phyloP scores from a whole-genome alignment of 2,888 invertebrate species.

The Hecatera dysodea region DNA sequence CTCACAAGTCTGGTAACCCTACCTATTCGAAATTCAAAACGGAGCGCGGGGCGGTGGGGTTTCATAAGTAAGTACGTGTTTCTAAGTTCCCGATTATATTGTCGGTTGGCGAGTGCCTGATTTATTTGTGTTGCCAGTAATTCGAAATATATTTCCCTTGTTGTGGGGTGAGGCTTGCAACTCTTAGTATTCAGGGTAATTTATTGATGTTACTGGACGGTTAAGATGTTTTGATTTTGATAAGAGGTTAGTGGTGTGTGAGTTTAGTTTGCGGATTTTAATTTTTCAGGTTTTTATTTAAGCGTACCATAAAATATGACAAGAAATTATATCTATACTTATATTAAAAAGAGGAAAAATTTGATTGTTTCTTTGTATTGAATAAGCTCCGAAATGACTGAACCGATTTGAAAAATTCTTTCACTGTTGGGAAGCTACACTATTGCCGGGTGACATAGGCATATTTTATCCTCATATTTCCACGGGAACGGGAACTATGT shows the following conservation, averaged over 20 bases:
- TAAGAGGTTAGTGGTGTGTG: constrained; percentile 48
- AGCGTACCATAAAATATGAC: neutral
- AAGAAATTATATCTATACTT: neutral
- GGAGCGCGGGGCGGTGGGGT: constrained; percentile 68
- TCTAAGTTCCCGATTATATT: constrained; percentile 75
- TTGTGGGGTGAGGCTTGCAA: constrained; percentile 66
- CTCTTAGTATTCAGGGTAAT: constrained; percentile 67
- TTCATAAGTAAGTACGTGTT: constrained; percentile 79
- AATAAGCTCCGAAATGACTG: too few relatives aligned
- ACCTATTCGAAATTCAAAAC: constrained; percentile 73
- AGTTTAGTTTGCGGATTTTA: neutral
- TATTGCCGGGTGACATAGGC: too few relatives aligned
- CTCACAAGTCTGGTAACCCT: constrained; percentile 66
- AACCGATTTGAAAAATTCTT: too few relatives aligned
- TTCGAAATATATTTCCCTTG: constrained; percentile 76
- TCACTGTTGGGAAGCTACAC: too few relatives aligned
- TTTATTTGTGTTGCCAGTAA: constrained; percentile 77
- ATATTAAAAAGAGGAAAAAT: too few relatives aligned
- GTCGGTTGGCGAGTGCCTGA: constrained; percentile 71
- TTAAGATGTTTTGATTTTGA: constrained; percentile 64
- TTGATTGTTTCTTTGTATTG: too few relatives aligned
- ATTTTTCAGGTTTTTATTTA: constrained; percentile 12
- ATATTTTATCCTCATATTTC: too few relatives aligned
- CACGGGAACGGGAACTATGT: too few relatives aligned
- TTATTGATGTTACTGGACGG: constrained; percentile 63